Evolutionary conservation across 2,797 vertebrate species (phyloP).

Genomic region (Microchirus variegatus): DNA sequence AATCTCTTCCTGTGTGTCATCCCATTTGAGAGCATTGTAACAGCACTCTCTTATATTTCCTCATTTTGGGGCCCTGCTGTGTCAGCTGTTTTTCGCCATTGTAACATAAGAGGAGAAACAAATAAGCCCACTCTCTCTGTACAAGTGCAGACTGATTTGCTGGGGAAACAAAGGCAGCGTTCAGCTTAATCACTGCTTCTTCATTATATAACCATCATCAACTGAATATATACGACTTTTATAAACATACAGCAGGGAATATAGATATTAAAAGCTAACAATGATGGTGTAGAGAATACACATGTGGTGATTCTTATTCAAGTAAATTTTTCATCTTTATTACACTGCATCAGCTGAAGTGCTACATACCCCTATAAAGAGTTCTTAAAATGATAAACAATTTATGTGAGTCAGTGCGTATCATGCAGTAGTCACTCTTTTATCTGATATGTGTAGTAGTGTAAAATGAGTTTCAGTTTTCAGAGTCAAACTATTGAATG

Average conservation of each 20-base stretch:
- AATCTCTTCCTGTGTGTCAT: conserved; percentile 24
- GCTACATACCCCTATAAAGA: too few species aligned
- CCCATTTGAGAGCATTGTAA: not conserved
- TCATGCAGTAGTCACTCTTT: too few species aligned
- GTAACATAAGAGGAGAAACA: not conserved
- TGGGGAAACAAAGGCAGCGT: not conserved
- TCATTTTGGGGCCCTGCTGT: conserved; percentile 37
- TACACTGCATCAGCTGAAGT: not conserved
- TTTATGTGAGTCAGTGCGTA: too few species aligned
- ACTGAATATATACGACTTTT: not conserved
- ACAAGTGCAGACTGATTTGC: not conserved
- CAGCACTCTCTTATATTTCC: conserved; percentile 35
- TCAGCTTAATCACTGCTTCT: conserved; percentile 1
- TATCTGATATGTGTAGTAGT: too few species aligned
- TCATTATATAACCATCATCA: too few species aligned
- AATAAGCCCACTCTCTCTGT: not conserved
- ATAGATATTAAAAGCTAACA: not conserved
- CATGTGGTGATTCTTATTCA: not conserved
- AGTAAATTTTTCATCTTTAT: not conserved
- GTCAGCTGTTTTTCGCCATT: conserved; percentile 48
- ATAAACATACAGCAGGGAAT: not conserved
- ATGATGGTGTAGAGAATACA: too few species aligned
- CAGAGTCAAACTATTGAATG: too few species aligned
- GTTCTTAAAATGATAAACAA: too few species aligned
- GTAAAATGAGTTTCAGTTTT: too few species aligned